Evolutionary conservation across 2,888 invertebrate genomes (phyloP), one percentile per base, ranked within the genome.

Genomic region (Apamea sordens): DNA sequence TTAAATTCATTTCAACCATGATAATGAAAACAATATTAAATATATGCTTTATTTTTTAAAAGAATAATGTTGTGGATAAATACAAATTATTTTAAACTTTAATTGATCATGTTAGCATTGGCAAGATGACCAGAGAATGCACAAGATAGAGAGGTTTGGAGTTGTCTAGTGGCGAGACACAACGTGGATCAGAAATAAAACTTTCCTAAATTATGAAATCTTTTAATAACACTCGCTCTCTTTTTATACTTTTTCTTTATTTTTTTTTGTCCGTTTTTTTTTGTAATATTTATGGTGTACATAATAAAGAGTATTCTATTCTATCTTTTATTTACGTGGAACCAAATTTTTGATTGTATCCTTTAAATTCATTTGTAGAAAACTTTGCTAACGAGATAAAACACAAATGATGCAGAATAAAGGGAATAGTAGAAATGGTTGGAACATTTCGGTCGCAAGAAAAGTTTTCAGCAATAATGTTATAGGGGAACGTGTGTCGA

Each of bases 381-480:
- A 63, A 72, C 59, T 75, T 71, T 28, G 21, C n/a, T 47, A 64
- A 67, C 63, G 59, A 78, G 32, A 63, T 67, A 67, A 36, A 73
- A 77, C 61, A 68, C 64, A 77, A 76, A 79, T 76, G 56, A 79
- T 77, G 41, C 64, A 41, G 18, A 71, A 74, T 65, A 79, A 82
- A 72, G 21, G 28, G 44, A 21, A 67, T 71, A 71, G 24, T 77
- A 53, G 56, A 79, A 82, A 76, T 63, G 74, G 28, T 71, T 71
- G 70, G 36, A 63, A 72, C 63, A 71, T 68, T 83, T 74, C 24
- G 68, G 32, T 61, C 50, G 53, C 50, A 73, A 76, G 80, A 81
- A 87, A 88, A 88, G 81, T 85, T 90, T 86, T 13, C 24, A 77
- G 74, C 71, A 71, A 72, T 80, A 68, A 79, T 56, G 70, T 78